Evolutionary conservation across 2,888 invertebrate species (phyloP), one percentile per base, ranked within the genome.

Genomic region (Galeopsomyia nigrocyanea): DNA sequence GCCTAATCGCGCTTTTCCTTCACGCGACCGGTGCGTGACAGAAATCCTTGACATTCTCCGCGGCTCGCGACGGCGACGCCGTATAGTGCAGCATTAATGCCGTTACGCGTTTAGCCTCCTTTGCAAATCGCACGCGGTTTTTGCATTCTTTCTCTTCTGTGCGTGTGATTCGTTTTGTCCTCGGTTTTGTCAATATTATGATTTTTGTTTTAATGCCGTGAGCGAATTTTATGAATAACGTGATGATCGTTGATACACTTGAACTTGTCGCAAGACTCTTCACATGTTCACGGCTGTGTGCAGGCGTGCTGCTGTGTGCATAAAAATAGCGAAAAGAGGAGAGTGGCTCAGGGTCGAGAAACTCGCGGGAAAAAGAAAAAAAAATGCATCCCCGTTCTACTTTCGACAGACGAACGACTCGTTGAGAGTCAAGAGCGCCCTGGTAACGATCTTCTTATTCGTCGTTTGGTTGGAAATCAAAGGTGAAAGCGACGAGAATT

Each of bases 31-130:
- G 49, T 58, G 62, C 70, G 67, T 74, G 73, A 47, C 62, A 65
- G 68, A 74, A 61, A 68, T 77, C 76, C 77, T 78, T 77, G 78
- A 77, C 77, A 78, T 75, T 79, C 75, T 74, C 71, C 64, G 64
- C 17, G 65, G 39, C 13, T 61, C 21, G 65, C 39, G 39, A 1
- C 7, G 7, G 13, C 13, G 39, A 3, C 39, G 13, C 22, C 53
- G 46, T 71, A 67, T 74, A 31, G 3, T 31, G 7, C 61, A 17
- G 64, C 67, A 66, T 69, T 17, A 49, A 39, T 69, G 61, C 70
- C 66, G 68, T 67, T 74, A 62, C 10, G 51, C 21, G 7, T 31
- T 2, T 22, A 10, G 60, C 31, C 7, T 31, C 3, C 7, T n/a
- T n/a, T n/a, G n/a, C n/a, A n/a, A n/a, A n/a, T n/a, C n/a, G n/a